Evolutionary conservation across 2,888 invertebrate genomes (phyloP).

Genomic region (Trissoscelio sp.): DNA sequence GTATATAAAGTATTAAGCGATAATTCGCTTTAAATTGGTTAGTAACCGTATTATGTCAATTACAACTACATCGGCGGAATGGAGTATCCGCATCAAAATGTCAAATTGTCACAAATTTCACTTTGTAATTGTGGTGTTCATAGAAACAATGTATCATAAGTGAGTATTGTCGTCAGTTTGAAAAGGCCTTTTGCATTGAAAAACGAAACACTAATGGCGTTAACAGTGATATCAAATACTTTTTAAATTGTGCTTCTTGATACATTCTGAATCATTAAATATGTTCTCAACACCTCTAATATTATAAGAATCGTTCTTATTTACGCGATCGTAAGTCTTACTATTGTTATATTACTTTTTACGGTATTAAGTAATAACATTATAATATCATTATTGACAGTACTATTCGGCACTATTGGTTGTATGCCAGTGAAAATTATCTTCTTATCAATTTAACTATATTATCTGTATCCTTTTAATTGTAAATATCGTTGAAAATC

Average conservation of each 20-base stretch:
- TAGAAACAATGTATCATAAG: constrained; percentile 50
- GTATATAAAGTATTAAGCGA: constrained; percentile 33
- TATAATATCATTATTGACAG: constrained; percentile 59
- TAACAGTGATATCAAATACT: constrained; percentile 61
- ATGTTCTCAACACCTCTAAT: constrained; percentile 37
- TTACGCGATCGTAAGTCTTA: constrained; percentile 29
- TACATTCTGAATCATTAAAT: constrained; percentile 29
- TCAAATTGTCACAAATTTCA: constrained; percentile 38
- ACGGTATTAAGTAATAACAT: constrained; percentile 45
- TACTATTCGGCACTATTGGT: constrained; percentile 69
- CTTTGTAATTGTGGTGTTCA: constrained; percentile 21
- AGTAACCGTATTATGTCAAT: constrained; percentile 18
- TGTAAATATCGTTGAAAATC: constrained; percentile 50
- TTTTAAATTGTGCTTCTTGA: constrained; percentile 21
- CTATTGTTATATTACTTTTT: constrained; percentile 49
- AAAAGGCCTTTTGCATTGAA: constrained; percentile 54
- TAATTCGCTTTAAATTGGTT: constrained; percentile 12
- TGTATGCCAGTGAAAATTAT: constrained; percentile 66
- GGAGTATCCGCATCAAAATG: constrained; percentile 10
- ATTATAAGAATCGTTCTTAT: constrained; percentile 39
- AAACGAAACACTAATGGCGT: constrained; percentile 58
- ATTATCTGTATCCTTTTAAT: constrained; percentile 33
- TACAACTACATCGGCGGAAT: constrained; percentile 19
- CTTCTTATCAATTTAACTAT: constrained; percentile 47
- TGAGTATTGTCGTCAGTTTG: constrained; percentile 63